A percentile compares a stretch with the other conserved stretches of the same genome.
Conservation (phyloP, 1,140 invertebrate genomes). For the Galleria mellonella region DNA sequence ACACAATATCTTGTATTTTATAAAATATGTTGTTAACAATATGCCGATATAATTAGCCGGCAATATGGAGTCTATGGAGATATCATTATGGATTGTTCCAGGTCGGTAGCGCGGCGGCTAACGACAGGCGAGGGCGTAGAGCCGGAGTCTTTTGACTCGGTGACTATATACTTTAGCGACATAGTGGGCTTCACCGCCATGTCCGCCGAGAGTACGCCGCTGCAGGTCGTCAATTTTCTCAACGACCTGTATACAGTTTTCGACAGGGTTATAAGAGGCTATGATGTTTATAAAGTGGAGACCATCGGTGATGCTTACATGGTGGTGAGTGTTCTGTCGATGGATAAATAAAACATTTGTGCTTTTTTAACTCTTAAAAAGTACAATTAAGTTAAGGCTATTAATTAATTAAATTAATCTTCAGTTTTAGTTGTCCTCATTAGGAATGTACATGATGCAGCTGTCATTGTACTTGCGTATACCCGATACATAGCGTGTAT, state of each 20-base stretch:
- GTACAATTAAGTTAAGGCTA: no score
- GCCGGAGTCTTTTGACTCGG: conserved; percentile 95
- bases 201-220: conserved; percentile 94
- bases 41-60: no score
- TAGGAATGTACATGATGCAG: no score
- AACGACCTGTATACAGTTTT: conserved; percentile 97
- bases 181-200: conserved; percentile 98
- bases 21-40: no score
- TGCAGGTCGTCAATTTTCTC: conserved; percentile 95
- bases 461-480: no score
- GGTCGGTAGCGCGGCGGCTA: conserved; percentile 88
- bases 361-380: no score
- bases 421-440: no score
- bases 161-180: conserved; percentile 98
- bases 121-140: conserved; percentile 93
- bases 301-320: conserved; percentile 95
- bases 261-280: conserved; percentile 94
- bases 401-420: no score
- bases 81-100: conserved; percentile 53
- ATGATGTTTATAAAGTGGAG: conserved; percentile 98
- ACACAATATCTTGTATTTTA: neutral
- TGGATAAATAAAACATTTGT: no score
- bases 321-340: conserved; percentile 79
- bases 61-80: no score
- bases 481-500: no score